phyloP scores from a whole-genome alignment of 2,113 vertebrate genomes.

The Pseudopipra pipra region DNA sequence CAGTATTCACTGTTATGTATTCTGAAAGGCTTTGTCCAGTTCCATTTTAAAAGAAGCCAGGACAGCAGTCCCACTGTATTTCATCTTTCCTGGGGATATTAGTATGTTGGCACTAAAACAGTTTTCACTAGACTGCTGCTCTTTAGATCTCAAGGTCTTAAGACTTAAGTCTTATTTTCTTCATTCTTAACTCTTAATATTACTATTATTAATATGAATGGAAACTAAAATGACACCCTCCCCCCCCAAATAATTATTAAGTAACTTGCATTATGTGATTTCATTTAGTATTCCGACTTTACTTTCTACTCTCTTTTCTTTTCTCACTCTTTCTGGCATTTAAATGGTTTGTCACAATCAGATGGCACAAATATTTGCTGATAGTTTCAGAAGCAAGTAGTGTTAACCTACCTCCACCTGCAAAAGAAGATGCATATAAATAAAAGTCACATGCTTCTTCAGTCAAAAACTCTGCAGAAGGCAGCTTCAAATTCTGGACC shows the following conservation, averaged over 20 bases:
- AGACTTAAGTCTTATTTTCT: background rate
- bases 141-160: no score
- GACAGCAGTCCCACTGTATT: background rate
- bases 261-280: background rate
- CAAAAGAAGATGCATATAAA: background rate
- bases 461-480: background rate
- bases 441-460: background rate
- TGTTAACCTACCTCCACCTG: background rate
- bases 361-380: background rate
- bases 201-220: background rate
- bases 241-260: background rate
- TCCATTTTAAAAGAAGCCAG: background rate
- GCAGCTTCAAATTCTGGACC: background rate
- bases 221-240: background rate
- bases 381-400: background rate
- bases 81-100: background rate
- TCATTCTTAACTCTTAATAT: background rate
- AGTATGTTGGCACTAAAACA: background rate
- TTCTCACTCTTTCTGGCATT: background rate
- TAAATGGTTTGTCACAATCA: background rate
- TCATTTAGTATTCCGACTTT: background rate
- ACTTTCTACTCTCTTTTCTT: background rate
- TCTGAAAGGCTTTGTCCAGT: background rate
- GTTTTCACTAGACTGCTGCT: background rate
- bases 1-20: background rate